A percentile compares a stretch with the other conserved stretches of the same genome.
Evolutionary conservation across 2,797 vertebrate genomes (phyloP).

Genomic region (Leptoclinus maculatus): DNA sequence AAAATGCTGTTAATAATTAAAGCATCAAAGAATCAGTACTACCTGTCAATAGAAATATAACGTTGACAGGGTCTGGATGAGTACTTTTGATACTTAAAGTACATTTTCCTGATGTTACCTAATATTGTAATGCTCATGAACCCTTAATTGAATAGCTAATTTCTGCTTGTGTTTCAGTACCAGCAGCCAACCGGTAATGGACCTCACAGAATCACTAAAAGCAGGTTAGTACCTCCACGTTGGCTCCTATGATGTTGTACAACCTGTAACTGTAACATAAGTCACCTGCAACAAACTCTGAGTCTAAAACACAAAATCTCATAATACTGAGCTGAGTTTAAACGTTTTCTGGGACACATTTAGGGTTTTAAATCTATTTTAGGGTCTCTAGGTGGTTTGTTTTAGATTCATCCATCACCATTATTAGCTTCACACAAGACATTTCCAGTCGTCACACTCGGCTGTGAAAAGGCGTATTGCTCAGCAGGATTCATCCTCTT

Average conservation of each 20-base stretch:
- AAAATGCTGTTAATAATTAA: neutral
- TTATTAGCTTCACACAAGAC: neutral
- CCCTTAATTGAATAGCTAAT: neutral
- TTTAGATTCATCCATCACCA: neutral
- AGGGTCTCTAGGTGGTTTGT: neutral
- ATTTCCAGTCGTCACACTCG: neutral
- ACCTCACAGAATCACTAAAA: constrained; percentile 78
- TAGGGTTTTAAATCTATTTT: neutral
- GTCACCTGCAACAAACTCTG: too few relatives aligned
- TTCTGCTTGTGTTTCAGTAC: constrained; percentile 30
- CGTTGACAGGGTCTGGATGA: neutral
- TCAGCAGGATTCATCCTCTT: neutral
- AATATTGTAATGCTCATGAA: neutral
- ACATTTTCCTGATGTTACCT: neutral
- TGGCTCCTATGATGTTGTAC: neutral
- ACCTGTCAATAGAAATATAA: neutral
- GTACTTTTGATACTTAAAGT: neutral
- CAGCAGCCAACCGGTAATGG: constrained; percentile 65
- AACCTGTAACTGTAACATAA: neutral
- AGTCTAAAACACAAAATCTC: too few relatives aligned
- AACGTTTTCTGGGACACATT: neutral
- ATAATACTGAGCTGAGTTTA: neutral
- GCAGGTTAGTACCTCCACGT: constrained; percentile 67
- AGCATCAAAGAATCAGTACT: neutral
- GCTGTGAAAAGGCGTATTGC: neutral